Conservation (phyloP, 2,797 vertebrate genomes). For the Gallinago stenura region DNA sequence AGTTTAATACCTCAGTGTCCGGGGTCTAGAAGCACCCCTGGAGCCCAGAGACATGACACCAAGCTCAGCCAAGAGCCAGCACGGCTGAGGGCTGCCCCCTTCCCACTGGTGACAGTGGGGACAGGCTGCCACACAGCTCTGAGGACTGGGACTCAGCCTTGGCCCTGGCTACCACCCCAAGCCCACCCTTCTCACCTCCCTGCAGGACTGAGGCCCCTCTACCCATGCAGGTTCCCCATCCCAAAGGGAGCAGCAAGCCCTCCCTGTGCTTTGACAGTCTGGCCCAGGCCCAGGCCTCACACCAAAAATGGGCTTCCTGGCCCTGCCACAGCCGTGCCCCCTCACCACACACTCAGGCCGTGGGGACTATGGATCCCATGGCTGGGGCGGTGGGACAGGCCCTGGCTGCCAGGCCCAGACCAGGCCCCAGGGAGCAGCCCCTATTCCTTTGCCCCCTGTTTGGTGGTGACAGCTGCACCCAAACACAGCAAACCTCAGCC, state of each 20-base stretch:
- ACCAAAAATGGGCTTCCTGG: accelerated
- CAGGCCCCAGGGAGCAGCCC: background rate
- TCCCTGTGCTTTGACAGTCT: accelerated
- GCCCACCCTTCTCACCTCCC: background rate
- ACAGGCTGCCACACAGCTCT: background rate
- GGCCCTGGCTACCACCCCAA: too few relatives aligned
- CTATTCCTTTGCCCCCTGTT: too few relatives aligned
- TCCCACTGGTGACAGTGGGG: background rate
- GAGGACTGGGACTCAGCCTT: background rate
- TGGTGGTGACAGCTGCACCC: accelerated
- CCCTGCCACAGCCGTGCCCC: background rate
- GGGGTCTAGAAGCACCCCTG: background rate
- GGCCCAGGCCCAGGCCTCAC: background rate
- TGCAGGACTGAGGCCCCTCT: background rate
- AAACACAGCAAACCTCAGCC: background rate
- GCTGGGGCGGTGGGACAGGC: background rate
- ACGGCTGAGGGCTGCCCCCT: background rate
- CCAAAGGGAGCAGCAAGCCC: background rate
- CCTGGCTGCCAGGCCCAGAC: accelerated
- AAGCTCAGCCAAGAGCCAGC: background rate
- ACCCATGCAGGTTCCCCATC: accelerated
- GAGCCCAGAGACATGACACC: background rate
- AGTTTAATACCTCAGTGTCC: background rate
- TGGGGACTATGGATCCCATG: accelerated
- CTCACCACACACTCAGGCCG: accelerated